phyloP scores from a whole-genome alignment of 1,140 invertebrate species.

The Papilio polytes region DNA sequence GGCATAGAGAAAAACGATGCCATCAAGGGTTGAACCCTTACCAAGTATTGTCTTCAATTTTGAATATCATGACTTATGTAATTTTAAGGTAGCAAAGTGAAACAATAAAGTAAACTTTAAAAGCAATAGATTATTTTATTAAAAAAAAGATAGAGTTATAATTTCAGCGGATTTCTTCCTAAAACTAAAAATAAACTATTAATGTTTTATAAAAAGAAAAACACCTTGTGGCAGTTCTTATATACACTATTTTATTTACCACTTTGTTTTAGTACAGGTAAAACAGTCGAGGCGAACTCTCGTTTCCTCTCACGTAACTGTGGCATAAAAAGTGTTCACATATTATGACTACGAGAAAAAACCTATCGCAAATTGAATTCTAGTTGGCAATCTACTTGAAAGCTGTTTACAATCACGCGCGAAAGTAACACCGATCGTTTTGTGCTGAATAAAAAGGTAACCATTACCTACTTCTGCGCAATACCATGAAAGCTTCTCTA shows the following conservation, averaged over 20 bases:
- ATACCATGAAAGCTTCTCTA: slow-evolving; percentile 23
- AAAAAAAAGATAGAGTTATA: too few species aligned
- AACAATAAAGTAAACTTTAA: background rate
- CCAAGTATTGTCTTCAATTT: background rate
- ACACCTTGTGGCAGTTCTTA: background rate
- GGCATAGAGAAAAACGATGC: slow-evolving; percentile 67
- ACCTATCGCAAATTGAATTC: slow-evolving; percentile 59
- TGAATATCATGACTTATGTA: background rate
- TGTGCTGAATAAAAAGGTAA: slow-evolving; percentile 55
- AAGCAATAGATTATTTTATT: too few species aligned
- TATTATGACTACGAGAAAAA: slow-evolving; percentile 43
- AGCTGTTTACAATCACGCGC: slow-evolving; percentile 61
- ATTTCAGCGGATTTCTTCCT: too few species aligned
- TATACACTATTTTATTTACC: background rate
- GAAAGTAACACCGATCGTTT: slow-evolving; percentile 49
- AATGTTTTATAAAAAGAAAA: background rate
- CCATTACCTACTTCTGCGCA: slow-evolving; percentile 33
- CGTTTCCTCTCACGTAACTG: slow-evolving; percentile 15
- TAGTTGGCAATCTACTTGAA: slow-evolving; percentile 65
- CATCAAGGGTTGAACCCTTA: slow-evolving; percentile 32
- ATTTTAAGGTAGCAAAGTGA: background rate
- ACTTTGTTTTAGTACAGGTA: slow-evolving; percentile 1
- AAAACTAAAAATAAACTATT: too few species aligned
- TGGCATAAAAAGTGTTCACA: slow-evolving; percentile 34
- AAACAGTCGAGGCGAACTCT: slow-evolving; percentile 21